Conservation (phyloP, 1,140 invertebrate species). For the Brachionus rotundiformis region DNA sequence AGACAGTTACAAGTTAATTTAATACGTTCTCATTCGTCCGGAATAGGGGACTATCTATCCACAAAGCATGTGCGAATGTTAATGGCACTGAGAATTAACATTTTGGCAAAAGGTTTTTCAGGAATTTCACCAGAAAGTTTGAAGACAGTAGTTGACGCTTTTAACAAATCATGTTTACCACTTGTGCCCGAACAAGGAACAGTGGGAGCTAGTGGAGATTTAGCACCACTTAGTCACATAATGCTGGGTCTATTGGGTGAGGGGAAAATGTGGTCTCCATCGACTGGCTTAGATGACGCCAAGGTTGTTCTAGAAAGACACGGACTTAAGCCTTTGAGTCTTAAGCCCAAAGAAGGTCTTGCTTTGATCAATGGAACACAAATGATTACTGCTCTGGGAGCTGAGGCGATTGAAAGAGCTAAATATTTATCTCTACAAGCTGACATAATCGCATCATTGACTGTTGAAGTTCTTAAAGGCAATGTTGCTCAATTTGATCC, state of each 20-base stretch:
- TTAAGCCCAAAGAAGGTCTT: slow-evolving; percentile 74
- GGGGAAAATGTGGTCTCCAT: slow-evolving; percentile 75
- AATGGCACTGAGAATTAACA: slow-evolving; percentile 73
- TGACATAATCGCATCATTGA: slow-evolving; percentile 73
- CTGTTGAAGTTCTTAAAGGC: slow-evolving; percentile 74
- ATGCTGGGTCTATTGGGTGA: slow-evolving; percentile 75
- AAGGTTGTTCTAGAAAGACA: slow-evolving; percentile 70
- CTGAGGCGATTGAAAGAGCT: slow-evolving; percentile 71
- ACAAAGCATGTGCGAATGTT: slow-evolving; percentile 72
- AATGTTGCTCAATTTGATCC: slow-evolving; percentile 73
- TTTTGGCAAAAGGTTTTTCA: slow-evolving; percentile 74
- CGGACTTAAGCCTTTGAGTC: slow-evolving; percentile 68
- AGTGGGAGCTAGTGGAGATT: slow-evolving; percentile 74
- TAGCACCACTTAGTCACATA: slow-evolving; percentile 74
- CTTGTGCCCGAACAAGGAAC: slow-evolving; percentile 76
- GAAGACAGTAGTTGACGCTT: slow-evolving; percentile 71
- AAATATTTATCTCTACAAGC: slow-evolving; percentile 70
- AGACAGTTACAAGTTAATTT: slow-evolving; percentile 73
- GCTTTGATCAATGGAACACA: slow-evolving; percentile 77
- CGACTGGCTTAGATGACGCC: slow-evolving; percentile 73
- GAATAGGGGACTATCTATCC: slow-evolving; percentile 71
- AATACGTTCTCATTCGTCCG: slow-evolving; percentile 73
- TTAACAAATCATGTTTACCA: slow-evolving; percentile 74
- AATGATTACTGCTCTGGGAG: slow-evolving; percentile 73
- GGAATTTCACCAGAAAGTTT: slow-evolving; percentile 72